Base-by-base conservation (phyloP, 2,797 vertebrate genomes). In the Hypotaenidia philippensis region DNA sequence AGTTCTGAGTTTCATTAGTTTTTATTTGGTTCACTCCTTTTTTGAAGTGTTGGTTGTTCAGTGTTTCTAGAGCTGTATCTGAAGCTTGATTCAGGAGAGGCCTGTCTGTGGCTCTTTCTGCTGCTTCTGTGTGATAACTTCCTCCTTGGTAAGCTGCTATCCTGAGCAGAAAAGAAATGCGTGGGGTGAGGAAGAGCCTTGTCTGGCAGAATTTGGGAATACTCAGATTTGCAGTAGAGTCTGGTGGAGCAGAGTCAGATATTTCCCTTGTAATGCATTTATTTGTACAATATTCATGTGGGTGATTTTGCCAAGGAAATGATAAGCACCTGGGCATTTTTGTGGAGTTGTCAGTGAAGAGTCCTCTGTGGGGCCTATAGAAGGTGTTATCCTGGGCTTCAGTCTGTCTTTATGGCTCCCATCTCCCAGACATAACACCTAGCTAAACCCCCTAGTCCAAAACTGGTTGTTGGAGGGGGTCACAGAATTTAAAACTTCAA, bases 291-390 rank as follows among this genome's bases (percentile, higher is more conserved):
- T 18, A 27, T 17, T 84, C 5, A 8, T 22, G 6, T 55, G 23
- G 20, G 3, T 31, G 11, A 26, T 64, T 83, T 89, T 89, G 29
- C 40, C 44, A 53, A 59, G 77, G 4, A 21, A 69, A 55, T n/a
- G 23, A 22, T 69, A 50, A 65, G 9, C 23, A 88, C 12, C 2
- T 11, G 60, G 31, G 25, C 1, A 0, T 50, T 70, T 79, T 40
- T 77, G 13, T 77, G 75, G 60, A 49, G 52, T 14, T 0, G 0
- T 40, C 2, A 1, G 19, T 44, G 60, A 66, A 6, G 19, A 65
- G 45, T 55, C 8, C 22, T 69, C 66, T 80, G 31, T 25, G 2
- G 2, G 17, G 18, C 44, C 52, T 63, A 45, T 34, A 25, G 19
- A 57, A 81, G 64, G 53, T 80, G 11, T 52, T 81, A 59, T 29